Evolutionary conservation across 2,113 vertebrate genomes (phyloP).

Genomic region (Gallinago jamesoni): DNA sequence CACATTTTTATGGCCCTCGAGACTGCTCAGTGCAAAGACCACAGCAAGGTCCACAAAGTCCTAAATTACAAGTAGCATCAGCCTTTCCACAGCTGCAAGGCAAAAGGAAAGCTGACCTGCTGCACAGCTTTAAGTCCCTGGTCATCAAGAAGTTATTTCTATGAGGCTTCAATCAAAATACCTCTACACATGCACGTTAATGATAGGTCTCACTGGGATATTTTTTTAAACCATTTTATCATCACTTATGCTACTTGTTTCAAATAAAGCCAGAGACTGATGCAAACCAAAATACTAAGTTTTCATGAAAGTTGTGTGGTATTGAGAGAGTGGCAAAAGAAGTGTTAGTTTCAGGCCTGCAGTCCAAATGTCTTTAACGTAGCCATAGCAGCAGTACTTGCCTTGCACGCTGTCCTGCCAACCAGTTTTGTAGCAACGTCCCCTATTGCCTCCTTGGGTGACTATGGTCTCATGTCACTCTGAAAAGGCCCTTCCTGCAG

Average conservation of each 20-base stretch:
- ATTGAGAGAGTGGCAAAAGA: background rate
- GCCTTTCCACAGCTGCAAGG: background rate
- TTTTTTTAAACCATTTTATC: background rate
- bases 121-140: background rate
- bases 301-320: background rate
- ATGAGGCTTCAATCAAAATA: background rate
- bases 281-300: background rate
- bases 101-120: background rate
- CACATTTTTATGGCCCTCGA: background rate
- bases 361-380: background rate
- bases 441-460: background rate
- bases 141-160: background rate
- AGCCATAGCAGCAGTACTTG: background rate
- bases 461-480: background rate
- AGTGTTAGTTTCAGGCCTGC: background rate
- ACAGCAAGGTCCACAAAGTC: background rate
- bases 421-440: background rate
- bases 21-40: background rate
- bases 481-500: background rate
- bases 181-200: rapidly evolving
- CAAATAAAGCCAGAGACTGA: background rate
- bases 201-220: background rate
- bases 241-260: background rate
- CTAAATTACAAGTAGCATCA: background rate
- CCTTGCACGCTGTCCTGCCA: background rate